These are phyloP conservation scores for Linnaemya vulpina DNA, from an alignment of 2,888 invertebrate species.

Conservation along the genomic window DNA sequence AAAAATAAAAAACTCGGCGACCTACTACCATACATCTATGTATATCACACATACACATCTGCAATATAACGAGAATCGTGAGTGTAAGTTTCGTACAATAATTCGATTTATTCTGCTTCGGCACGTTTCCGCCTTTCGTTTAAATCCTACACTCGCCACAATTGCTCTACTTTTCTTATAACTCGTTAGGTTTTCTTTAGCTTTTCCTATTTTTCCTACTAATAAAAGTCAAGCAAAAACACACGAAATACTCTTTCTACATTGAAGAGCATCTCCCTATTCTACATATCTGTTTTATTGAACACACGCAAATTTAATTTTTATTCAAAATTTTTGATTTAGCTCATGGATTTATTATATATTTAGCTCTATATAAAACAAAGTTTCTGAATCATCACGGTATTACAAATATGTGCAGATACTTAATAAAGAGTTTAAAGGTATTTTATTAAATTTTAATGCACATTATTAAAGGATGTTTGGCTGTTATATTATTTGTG, in stretches of 20 bases:
- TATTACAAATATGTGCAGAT: neutral
- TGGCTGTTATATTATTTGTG: neutral
- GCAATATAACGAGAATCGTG: slow-evolving; percentile 64
- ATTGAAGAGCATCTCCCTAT: slow-evolving; percentile 4
- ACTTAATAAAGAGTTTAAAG: neutral
- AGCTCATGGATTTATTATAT: slow-evolving; percentile 10
- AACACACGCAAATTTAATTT: neutral
- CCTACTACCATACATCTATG: slow-evolving; percentile 71
- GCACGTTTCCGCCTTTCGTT: slow-evolving; percentile 71
- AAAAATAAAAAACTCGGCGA: slow-evolving; percentile 68
- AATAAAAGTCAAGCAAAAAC: slow-evolving; percentile 18
- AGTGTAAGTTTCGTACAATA: slow-evolving; percentile 70
- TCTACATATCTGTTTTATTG: neutral
- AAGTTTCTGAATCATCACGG: neutral
- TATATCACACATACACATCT: slow-evolving; percentile 73
- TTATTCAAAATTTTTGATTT: slow-evolving; percentile 1
- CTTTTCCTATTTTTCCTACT: slow-evolving; percentile 28
- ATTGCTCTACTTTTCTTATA: slow-evolving; percentile 61
- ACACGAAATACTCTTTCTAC: slow-evolving; percentile 13
- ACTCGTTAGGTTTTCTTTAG: slow-evolving; percentile 48
- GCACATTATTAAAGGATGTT: no score
- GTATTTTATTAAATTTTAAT: neutral
- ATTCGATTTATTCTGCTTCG: slow-evolving; percentile 72
- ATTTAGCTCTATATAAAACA: neutral
- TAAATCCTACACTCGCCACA: slow-evolving; percentile 64